Conservation (phyloP, 2,113 vertebrate genomes). For the Phalacrocorax carbo region DNA sequence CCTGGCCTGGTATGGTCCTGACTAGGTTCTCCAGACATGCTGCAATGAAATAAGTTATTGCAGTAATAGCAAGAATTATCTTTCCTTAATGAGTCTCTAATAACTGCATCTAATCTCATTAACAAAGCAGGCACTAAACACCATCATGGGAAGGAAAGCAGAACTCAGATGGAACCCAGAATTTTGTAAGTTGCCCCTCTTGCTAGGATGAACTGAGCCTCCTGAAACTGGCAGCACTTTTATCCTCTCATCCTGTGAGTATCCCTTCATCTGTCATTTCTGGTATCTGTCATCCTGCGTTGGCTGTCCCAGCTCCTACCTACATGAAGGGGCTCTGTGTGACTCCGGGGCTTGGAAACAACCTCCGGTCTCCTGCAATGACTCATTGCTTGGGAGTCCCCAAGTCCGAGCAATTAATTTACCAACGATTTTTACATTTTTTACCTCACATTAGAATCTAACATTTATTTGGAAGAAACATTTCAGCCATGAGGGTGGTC, state of each 20-base stretch:
- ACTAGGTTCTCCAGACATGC: background rate
- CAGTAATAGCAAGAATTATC: background rate
- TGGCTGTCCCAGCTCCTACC: background rate
- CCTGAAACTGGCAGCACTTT: background rate
- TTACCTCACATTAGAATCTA: background rate
- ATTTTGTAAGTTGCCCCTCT: background rate
- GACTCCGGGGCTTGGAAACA: background rate
- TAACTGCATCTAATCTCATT: background rate
- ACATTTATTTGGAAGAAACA: background rate
- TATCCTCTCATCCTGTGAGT: background rate
- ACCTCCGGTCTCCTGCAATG: rapidly evolving
- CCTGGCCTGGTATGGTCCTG: background rate
- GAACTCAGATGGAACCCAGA: background rate
- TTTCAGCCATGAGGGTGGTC: background rate
- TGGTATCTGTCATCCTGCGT: background rate
- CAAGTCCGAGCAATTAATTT: background rate
- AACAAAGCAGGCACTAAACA: background rate
- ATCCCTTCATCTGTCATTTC: background rate
- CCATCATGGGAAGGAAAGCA: background rate
- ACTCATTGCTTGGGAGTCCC: background rate
- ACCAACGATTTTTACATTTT: background rate
- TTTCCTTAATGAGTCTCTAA: background rate
- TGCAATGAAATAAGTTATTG: background rate
- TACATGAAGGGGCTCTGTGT: no score
- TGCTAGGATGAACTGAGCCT: background rate